Base-by-base conservation (phyloP, 2,113 vertebrate species). In the Pycnonotus jocosus region DNA sequence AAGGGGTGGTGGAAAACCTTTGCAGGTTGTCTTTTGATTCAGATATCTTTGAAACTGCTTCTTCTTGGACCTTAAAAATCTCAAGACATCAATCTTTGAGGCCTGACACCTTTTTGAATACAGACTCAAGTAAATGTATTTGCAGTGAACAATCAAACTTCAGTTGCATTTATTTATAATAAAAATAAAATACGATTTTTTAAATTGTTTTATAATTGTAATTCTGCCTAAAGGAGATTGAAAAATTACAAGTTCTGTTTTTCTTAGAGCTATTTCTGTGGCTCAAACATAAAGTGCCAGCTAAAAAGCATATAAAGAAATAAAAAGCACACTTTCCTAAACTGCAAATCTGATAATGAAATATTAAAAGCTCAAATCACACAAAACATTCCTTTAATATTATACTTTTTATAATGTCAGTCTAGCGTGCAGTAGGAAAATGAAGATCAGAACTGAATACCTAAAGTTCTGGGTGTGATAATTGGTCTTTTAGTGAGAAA, bases 401-500 rank as follows among this genome's bases (percentile, higher is more conserved):
- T 30, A 53, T 37, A 38, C 18, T 77, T 92, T 45, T 81, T 33
- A 42, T 61, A 54, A 86, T 66, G 86, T 93, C 47, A 51, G 8
- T 50, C 50, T 68, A 84, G 17, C 21, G 17, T 13, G 17, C 68
- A 81, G 19, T 62, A 74, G 51, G 35, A 80, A 88, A 80, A 80
- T 65, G 28, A 88, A 53, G 24, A 70, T 50, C 44, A 92, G 42
- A 88, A 68, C 10, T 1, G 4, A 83, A 15, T 21, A 77, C 30
- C 35, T 85, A 76, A 74, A 81, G 44, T 86, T 93, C 48, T 71
- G 42, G 23, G 38, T 84, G 76, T 83, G 91, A 91, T 83, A 90
- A 91, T 81, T 50, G 40, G 58, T 64, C 38, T 74, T 94, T 64
- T 71, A 84, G 69, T 84, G 40, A 84, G 37, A 93, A 84, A 88